phyloP scores from a whole-genome alignment of 2,113 vertebrate genomes.

The Pachypanchax playfairii region DNA sequence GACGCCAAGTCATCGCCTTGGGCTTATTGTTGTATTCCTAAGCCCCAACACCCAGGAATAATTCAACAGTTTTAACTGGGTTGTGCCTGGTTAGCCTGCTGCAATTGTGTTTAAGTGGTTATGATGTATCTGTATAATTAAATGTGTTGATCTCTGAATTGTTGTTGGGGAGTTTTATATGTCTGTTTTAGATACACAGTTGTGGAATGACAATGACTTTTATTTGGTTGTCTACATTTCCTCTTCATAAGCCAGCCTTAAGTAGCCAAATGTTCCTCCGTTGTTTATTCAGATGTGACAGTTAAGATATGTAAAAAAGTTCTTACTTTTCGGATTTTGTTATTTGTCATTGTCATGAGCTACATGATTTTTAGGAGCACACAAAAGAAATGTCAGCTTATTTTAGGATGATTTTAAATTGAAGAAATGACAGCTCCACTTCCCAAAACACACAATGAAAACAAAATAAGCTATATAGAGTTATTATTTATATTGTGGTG shows the following conservation, averaged over 20 bases:
- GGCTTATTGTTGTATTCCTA: neutral
- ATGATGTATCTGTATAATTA: neutral
- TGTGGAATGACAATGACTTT: neutral
- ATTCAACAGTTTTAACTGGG: neutral
- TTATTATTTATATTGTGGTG: neutral
- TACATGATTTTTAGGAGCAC: no score
- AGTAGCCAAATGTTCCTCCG: neutral
- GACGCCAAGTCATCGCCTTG: neutral
- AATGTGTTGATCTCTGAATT: neutral
- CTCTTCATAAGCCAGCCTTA: neutral
- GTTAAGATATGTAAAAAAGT: neutral
- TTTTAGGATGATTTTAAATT: no score
- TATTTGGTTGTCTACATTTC: neutral
- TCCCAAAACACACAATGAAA: neutral
- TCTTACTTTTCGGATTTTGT: neutral
- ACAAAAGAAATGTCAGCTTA: no score
- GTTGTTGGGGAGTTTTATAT: neutral
- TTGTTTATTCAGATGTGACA: neutral
- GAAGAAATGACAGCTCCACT: no score
- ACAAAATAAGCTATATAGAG: neutral
- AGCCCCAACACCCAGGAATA: neutral
- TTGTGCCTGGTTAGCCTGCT: neutral
- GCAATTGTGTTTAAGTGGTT: neutral
- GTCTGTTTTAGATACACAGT: neutral
- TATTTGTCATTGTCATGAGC: no score